Percentiles rank a stretch among this genome's conserved stretches.
phyloP scores from a whole-genome alignment of 1,140 invertebrate genomes.

The Achatina immaculata region DNA sequence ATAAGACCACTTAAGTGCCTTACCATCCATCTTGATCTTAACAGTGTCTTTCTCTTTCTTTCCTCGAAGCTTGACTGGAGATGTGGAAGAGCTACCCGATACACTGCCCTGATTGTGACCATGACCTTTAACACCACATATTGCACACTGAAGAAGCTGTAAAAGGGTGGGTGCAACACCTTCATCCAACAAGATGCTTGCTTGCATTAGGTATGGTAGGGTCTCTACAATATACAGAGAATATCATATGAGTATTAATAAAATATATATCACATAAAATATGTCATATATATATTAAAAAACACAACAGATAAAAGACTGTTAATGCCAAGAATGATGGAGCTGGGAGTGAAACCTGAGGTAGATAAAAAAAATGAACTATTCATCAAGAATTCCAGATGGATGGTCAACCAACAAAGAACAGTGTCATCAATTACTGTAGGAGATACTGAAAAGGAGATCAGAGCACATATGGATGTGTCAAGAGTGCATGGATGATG shows the following conservation, averaged over 20 bases:
- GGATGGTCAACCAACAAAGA: too few relatives aligned
- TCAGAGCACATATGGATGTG: too few relatives aligned
- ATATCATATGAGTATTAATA: conserved; percentile 24
- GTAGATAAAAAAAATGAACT: too few relatives aligned
- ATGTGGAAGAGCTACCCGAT: conserved; percentile 43
- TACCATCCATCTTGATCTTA: conserved; percentile 35
- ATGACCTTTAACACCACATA: conserved; percentile 75
- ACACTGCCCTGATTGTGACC: conserved; percentile 49
- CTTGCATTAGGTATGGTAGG: conserved; percentile 83
- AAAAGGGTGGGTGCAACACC: conserved; percentile 92
- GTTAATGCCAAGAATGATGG: too few relatives aligned
- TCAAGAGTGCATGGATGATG: too few relatives aligned
- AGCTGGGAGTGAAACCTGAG: too few relatives aligned
- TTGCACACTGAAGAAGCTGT: conserved; percentile 88
- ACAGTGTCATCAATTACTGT: too few relatives aligned
- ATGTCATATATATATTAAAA: neutral
- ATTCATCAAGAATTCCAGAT: too few relatives aligned
- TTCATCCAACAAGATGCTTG: conserved; percentile 89
- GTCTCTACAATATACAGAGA: conserved; percentile 70
- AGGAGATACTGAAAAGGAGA: too few relatives aligned
- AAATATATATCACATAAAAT: too few relatives aligned
- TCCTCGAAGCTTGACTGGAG: conserved; percentile 57
- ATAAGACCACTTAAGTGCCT: neutral
- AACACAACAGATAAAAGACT: too few relatives aligned
- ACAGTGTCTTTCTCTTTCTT: conserved; percentile 64